Conservation (phyloP, 2,888 invertebrate species). For the Ennomos erosarius region DNA sequence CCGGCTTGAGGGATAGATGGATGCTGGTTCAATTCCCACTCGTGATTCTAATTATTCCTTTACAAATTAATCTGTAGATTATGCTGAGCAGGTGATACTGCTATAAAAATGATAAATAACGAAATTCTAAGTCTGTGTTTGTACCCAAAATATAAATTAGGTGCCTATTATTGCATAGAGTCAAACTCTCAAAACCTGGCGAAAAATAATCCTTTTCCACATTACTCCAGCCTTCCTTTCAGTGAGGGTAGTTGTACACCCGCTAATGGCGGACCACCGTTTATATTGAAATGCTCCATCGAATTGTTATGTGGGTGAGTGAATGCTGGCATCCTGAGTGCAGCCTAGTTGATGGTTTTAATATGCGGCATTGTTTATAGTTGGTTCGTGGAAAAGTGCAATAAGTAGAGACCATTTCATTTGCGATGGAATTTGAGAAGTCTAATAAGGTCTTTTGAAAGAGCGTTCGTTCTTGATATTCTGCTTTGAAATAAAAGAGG, state of each 20-base stretch:
- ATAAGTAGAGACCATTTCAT: conserved; percentile 20
- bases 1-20: too few relatives aligned
- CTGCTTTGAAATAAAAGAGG: too few relatives aligned
- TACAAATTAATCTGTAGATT: too few relatives aligned
- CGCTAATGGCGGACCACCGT: conserved; percentile 73
- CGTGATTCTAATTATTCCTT: too few relatives aligned
- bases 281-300: conserved; percentile 80
- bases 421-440: conserved; percentile 18
- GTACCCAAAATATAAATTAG: too few relatives aligned
- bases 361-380: conserved; percentile 46
- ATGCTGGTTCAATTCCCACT: too few relatives aligned
- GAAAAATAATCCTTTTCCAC: conserved; percentile 49
- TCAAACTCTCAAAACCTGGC: too few relatives aligned
- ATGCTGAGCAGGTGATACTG: too few relatives aligned
- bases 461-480: too few relatives aligned
- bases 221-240: conserved; percentile 39
- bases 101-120: too few relatives aligned
- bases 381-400: conserved; percentile 35
- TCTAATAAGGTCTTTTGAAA: conserved; percentile 20
- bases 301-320: conserved; percentile 66
- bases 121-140: too few relatives aligned
- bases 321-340: conserved; percentile 47
- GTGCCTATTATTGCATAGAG: too few relatives aligned
- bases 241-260: conserved; percentile 63
- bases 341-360: conserved; percentile 46